These are phyloP conservation scores for Nomada ferruginata DNA, from an alignment of 2,888 invertebrate species.

Conservation along the genomic window DNA sequence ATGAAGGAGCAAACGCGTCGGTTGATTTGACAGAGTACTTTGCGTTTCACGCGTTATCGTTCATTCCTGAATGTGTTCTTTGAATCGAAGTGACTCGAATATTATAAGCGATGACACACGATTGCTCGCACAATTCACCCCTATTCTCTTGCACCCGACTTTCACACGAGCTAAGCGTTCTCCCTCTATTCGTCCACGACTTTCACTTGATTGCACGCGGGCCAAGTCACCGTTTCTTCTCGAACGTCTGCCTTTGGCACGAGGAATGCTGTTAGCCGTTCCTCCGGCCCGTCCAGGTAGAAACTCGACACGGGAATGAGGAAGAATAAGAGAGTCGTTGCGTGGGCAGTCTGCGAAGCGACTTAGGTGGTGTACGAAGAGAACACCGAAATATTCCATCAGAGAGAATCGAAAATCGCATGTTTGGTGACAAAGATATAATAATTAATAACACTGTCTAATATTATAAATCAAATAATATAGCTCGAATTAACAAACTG, in stretches of 20 bases:
- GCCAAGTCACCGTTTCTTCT: constrained; percentile 65
- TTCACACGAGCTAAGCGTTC: constrained; percentile 64
- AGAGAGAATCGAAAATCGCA: not conserved
- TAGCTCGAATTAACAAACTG: too few species aligned
- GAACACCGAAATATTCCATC: constrained; percentile 61
- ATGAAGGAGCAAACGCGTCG: not conserved
- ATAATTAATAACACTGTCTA: too few species aligned
- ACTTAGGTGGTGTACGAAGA: constrained; percentile 35
- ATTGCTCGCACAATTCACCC: constrained; percentile 48
- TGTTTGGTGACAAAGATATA: too few species aligned
- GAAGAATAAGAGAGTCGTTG: constrained; percentile 46
- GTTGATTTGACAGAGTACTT: too few species aligned
- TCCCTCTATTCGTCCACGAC: constrained; percentile 37
- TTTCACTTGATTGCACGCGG: constrained; percentile 69
- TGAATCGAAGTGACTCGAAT: not conserved
- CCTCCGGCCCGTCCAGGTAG: constrained; percentile 19
- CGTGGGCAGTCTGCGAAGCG: constrained; percentile 16
- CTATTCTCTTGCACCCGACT: constrained; percentile 55
- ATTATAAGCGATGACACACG: not conserved
- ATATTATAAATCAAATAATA: too few species aligned
- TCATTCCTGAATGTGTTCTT: not conserved
- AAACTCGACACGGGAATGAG: constrained; percentile 45
- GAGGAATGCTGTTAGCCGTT: constrained; percentile 55
- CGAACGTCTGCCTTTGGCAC: constrained; percentile 66
- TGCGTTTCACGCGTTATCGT: not conserved